A percentile compares a stretch with the other conserved stretches of the same genome.
These are phyloP conservation scores for Lampris incognitus DNA, from an alignment of 2,113 vertebrate genomes.

Conservation along the genomic window DNA sequence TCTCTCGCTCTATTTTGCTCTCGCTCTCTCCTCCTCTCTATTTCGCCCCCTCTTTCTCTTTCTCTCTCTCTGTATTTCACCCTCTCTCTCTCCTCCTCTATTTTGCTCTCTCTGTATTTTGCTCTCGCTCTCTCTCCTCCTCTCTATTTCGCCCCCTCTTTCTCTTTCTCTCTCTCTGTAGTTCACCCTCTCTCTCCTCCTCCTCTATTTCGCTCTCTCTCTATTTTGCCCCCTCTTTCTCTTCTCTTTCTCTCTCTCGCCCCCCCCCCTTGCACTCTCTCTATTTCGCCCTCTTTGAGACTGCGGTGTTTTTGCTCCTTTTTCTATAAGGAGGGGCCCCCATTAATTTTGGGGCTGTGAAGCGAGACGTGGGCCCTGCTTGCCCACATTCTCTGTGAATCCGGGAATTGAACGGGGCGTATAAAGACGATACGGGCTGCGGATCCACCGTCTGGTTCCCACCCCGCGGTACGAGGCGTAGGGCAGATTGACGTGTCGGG, in stretches of 20 bases:
- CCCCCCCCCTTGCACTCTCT: slow-evolving; percentile 12
- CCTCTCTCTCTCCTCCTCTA: too few species aligned
- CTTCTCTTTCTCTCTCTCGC: slow-evolving; percentile 18
- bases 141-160: too few species aligned
- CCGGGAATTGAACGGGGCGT: slow-evolving; percentile 57
- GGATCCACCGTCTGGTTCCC: slow-evolving; percentile 65
- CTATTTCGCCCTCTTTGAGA: slow-evolving; percentile 17
- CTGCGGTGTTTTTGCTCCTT: slow-evolving; percentile 70
- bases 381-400: slow-evolving; percentile 43
- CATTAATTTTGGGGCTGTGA: slow-evolving; percentile 78
- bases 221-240: neutral
- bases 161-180: neutral
- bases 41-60: too few species aligned
- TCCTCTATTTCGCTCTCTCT: neutral
- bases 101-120: too few species aligned
- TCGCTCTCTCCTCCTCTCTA: too few species aligned
- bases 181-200: slow-evolving; percentile 4
- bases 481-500: slow-evolving; percentile 62
- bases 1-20: neutral
- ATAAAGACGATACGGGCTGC: slow-evolving; percentile 63
- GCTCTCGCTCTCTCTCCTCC: too few species aligned
- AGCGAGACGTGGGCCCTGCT: slow-evolving; percentile 64
- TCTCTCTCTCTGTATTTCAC: too few species aligned
- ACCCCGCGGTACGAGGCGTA: slow-evolving; percentile 64
- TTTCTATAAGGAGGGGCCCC: slow-evolving; percentile 62